Conservation (phyloP, 2,888 invertebrate genomes). For the Graphium colonna region DNA sequence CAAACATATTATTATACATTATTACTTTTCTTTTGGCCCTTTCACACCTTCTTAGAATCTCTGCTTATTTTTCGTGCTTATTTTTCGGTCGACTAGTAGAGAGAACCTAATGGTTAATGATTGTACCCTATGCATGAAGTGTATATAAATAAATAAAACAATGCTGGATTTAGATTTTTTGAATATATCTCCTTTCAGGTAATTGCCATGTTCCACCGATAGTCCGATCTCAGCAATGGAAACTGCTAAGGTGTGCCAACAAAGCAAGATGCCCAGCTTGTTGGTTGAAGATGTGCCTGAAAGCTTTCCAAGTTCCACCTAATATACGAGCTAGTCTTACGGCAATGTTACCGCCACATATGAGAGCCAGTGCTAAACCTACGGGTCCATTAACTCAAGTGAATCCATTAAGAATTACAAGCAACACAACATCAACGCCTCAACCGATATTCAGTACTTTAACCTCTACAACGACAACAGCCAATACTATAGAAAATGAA, state of each 20-base stretch:
- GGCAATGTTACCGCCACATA: slow-evolving; percentile 84
- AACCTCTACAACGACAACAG: slow-evolving; percentile 29
- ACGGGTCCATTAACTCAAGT: slow-evolving; percentile 46
- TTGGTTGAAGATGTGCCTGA: slow-evolving; percentile 91
- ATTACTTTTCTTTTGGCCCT: no score
- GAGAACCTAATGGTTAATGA: no score
- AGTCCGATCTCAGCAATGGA: slow-evolving; percentile 85
- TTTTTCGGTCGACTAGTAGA: no score
- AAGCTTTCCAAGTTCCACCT: slow-evolving; percentile 88
- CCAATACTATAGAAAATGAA: slow-evolving; percentile 44
- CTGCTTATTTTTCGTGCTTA: no score
- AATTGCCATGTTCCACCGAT: slow-evolving; percentile 86
- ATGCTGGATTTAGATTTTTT: no score
- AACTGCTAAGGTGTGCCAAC: slow-evolving; percentile 83
- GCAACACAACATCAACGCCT: slow-evolving; percentile 40
- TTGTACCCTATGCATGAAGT: no score
- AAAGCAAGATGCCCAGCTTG: slow-evolving; percentile 91
- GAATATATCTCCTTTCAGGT: slow-evolving; percentile 77
- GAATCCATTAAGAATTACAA: slow-evolving; percentile 54
- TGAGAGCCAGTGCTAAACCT: slow-evolving; percentile 66
- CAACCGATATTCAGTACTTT: slow-evolving; percentile 52
- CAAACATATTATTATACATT: no score
- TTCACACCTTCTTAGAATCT: no score
- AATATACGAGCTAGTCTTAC: slow-evolving; percentile 84
- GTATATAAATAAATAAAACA: no score